Conservation (phyloP, 2,797 vertebrate species). For the Telmatherina bonti region DNA sequence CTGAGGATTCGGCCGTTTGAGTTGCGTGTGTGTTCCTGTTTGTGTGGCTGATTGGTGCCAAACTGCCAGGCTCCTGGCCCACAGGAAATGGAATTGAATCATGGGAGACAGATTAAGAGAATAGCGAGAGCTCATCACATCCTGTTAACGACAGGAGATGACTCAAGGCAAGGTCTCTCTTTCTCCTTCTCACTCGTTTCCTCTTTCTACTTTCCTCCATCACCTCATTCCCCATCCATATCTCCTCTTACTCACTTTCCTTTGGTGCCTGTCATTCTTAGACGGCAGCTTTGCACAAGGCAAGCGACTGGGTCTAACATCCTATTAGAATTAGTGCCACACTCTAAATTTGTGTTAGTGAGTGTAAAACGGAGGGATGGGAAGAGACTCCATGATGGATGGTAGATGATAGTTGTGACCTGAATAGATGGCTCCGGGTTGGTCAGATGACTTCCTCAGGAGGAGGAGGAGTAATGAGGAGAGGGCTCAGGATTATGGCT, state of each 20-base stretch:
- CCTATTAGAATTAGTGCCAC: slow-evolving; percentile 70
- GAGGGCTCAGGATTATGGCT: slow-evolving; percentile 66
- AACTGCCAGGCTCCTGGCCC: slow-evolving; percentile 83
- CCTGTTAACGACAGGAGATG: slow-evolving; percentile 89
- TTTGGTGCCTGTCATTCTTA: slow-evolving; percentile 45
- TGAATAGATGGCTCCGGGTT: slow-evolving; percentile 64
- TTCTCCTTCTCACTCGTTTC: slow-evolving; percentile 33
- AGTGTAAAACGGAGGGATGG: slow-evolving; percentile 45
- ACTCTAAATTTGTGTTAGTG: slow-evolving; percentile 49
- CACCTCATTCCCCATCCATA: slow-evolving; percentile 23
- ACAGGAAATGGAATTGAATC: slow-evolving; percentile 89
- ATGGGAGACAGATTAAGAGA: slow-evolving; percentile 96
- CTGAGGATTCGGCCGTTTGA: slow-evolving; percentile 26
- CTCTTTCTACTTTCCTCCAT: slow-evolving; percentile 36
- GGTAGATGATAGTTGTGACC: slow-evolving; percentile 75
- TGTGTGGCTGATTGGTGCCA: slow-evolving; percentile 62
- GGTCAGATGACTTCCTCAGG: slow-evolving; percentile 71
- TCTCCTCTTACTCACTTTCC: slow-evolving; percentile 39
- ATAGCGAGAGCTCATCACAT: slow-evolving; percentile 94
- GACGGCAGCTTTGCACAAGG: slow-evolving; percentile 61
- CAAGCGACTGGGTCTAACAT: slow-evolving; percentile 68
- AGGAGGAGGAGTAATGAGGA: slow-evolving; percentile 69
- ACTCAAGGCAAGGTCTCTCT: slow-evolving; percentile 81
- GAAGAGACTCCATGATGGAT: slow-evolving; percentile 64
- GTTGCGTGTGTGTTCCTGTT: slow-evolving; percentile 47